Base-by-base conservation (phyloP, 2,113 vertebrate genomes). In the Scartelaos histophorus region DNA sequence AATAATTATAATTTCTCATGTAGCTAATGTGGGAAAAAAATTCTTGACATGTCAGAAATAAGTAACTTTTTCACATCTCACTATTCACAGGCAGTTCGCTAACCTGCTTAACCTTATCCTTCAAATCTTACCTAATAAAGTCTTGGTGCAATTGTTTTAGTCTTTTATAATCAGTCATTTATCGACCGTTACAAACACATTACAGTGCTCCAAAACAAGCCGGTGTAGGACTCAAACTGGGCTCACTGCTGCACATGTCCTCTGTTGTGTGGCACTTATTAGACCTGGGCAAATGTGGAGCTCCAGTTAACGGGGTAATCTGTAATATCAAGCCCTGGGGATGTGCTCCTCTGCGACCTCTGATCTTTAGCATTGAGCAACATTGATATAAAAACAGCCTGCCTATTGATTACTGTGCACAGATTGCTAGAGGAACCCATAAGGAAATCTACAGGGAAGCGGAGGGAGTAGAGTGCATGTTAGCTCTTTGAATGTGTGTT, bases 271-370 rank as follows among this genome's bases (percentile, higher is more conserved):
- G 64, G 46, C 11, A 29, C 25, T 66, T 47, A 66, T 66, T 66
- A 66, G 13, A 7, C 7, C 21, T 0, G 13, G 7, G 43, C 35
- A 66, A 66, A 46, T 22, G 13, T 46, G 15, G 45, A 66, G 21
- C 43, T 15, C 29, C 12, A 22, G 38, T 46, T 66, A 66, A 66
- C 19, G n/a, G 45, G n/a, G 65, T 66, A 66, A 66, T 66, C 65
- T 66, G 65, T 66, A 66, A 47, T 25, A 47, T 45, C 38, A 64
- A 46, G 38, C 65, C 43, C 38, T 66, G 43, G 45, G 43, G 65
- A 66, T 4, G 21, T 25, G 21, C 65, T 47, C n/a, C 38, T 47
- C 38, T 3, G 12, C 24, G 38, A 66, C 65, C 65, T 66, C 12
- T 46, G 65, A 13, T 19, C 65, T 47, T 47, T 7, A 46, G 43